Evolutionary conservation across 2,888 invertebrate species (phyloP).

Genomic region (Ormyrus labotus): DNA sequence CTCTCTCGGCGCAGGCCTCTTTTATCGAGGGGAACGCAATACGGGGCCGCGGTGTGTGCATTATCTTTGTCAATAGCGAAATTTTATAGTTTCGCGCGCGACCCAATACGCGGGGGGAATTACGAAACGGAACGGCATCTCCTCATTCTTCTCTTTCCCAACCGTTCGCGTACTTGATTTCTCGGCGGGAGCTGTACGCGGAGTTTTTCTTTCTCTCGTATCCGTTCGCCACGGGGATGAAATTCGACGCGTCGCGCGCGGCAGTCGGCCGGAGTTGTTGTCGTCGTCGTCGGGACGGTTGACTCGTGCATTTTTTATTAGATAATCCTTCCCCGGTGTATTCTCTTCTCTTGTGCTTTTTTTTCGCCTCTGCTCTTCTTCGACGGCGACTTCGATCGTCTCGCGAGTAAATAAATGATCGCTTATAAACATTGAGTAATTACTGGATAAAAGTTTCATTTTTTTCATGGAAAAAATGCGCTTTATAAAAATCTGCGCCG

Average conservation of each 20-base stretch:
- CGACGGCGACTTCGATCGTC: too few relatives aligned
- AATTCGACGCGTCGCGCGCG: slow-evolving; percentile 31
- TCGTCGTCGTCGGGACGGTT: slow-evolving; percentile 4
- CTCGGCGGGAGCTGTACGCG: too few relatives aligned
- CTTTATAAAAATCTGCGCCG: too few relatives aligned
- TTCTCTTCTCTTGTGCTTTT: background rate
- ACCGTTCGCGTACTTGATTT: slow-evolving; percentile 4
- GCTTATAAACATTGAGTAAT: too few relatives aligned
- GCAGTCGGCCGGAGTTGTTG: slow-evolving; percentile 13
- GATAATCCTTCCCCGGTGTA: slow-evolving; percentile 25
- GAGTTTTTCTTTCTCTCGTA: background rate
- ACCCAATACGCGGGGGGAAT: slow-evolving; percentile 2
- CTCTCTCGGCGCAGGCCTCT: too few relatives aligned
- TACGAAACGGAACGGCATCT: background rate
- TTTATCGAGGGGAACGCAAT: background rate
- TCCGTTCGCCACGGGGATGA: slow-evolving; percentile 28
- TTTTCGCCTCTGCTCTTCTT: too few relatives aligned
- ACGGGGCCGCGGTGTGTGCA: background rate
- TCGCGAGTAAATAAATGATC: too few relatives aligned
- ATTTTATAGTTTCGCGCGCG: slow-evolving; percentile 20
- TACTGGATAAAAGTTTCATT: too few relatives aligned
- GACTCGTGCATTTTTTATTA: slow-evolving; percentile 39
- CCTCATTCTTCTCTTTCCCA: background rate
- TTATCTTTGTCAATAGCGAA: background rate
- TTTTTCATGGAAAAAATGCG: too few relatives aligned